phyloP scores from a whole-genome alignment of 2,888 invertebrate species.

The Leptarthrus brevirostris region DNA sequence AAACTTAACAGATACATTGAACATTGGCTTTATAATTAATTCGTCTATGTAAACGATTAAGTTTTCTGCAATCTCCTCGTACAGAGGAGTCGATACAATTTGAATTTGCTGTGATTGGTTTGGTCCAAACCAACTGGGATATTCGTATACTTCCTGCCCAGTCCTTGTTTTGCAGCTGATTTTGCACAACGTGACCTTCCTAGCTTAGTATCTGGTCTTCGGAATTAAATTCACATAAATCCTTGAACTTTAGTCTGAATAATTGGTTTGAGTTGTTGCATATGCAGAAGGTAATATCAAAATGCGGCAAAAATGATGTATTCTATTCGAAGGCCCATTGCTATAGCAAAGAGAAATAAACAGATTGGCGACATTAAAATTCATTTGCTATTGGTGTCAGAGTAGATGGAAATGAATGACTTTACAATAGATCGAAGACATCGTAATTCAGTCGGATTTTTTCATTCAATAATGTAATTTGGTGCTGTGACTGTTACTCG shows the following conservation, averaged over 20 bases:
- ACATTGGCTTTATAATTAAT: too few relatives aligned
- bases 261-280: slow-evolving; percentile 1
- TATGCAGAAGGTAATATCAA: neutral
- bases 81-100: neutral
- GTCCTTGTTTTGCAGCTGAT: neutral
- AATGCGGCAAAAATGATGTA: too few relatives aligned
- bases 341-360: neutral
- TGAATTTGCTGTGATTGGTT: too few relatives aligned
- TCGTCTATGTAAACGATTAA: neutral
- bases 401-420: slow-evolving; percentile 10
- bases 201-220: neutral
- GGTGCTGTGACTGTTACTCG: too few relatives aligned
- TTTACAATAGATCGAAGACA: slow-evolving; percentile 1
- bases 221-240: slow-evolving; percentile 12
- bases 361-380: neutral
- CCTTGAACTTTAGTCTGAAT: slow-evolving; percentile 4
- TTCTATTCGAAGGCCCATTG: too few relatives aligned
- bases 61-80: slow-evolving; percentile 8
- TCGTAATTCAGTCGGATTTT: too few relatives aligned
- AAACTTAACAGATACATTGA: too few relatives aligned
- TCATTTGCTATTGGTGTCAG: slow-evolving; percentile 22
- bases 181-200: too few relatives aligned
- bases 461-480: too few relatives aligned
- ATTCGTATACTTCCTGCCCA: neutral
- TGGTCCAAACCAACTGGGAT: too few relatives aligned